A percentile compares a stretch with the other conserved stretches of the same genome.
These are phyloP conservation scores for Alcis repandata DNA, from an alignment of 2,888 invertebrate species.

Conservation along the genomic window DNA sequence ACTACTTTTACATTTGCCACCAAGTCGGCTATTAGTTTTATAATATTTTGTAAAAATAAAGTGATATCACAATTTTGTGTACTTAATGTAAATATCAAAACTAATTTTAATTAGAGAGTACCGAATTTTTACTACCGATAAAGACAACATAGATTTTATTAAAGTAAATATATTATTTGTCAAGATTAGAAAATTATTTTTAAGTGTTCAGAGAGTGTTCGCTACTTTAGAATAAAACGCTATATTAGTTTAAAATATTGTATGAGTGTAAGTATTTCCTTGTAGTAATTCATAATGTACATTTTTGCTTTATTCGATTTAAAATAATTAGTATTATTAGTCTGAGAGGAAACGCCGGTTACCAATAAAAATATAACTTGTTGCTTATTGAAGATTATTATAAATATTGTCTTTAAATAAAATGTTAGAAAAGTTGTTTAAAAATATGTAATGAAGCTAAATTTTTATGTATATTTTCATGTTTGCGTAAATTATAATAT, in stretches of 20 bases:
- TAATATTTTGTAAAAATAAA: constrained; percentile 64
- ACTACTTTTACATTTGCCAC: constrained; percentile 56
- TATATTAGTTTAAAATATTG: constrained; percentile 61
- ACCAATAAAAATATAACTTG: constrained; percentile 86
- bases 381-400: constrained; percentile 85
- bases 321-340: constrained; percentile 84
- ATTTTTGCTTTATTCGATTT: constrained; percentile 81
- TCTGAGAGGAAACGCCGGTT: constrained; percentile 87
- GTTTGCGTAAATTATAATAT: constrained; percentile 76
- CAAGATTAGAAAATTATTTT: constrained; percentile 65
- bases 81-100: constrained; percentile 79
- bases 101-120: constrained; percentile 64
- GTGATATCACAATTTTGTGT: constrained; percentile 76
- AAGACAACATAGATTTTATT: constrained; percentile 55
- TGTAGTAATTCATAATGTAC: constrained; percentile 75
- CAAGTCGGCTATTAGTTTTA: constrained; percentile 69
- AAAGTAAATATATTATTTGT: constrained; percentile 67
- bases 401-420: constrained; percentile 78
- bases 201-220: constrained; percentile 83
- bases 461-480: constrained; percentile 70
- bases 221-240: constrained; percentile 70
- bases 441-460: constrained; percentile 67
- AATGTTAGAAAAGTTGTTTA: constrained; percentile 81
- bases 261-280: constrained; percentile 76
- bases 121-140: constrained; percentile 84